Evolutionary conservation across 1,140 invertebrate species (phyloP).

Genomic region (Vanessa tameamea): DNA sequence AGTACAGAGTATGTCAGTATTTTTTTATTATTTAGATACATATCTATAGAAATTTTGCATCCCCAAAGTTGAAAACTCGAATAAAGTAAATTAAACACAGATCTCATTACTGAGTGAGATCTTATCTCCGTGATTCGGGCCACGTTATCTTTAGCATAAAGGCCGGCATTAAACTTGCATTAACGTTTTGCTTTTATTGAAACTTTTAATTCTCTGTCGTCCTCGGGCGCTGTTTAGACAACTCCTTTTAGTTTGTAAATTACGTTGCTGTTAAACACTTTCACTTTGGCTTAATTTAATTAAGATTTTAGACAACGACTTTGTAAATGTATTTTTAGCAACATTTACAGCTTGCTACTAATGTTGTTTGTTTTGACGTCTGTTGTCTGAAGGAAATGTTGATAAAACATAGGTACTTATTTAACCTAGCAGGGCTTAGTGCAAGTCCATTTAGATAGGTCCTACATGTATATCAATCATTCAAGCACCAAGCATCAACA

Average conservation of each 20-base stretch:
- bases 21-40: too few species aligned
- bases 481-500: too few species aligned
- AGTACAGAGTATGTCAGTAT: too few species aligned
- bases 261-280: slow-evolving; percentile 11
- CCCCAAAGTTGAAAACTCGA: too few species aligned
- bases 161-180: slow-evolving; percentile 68
- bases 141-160: slow-evolving; percentile 37
- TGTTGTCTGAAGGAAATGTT: too few species aligned
- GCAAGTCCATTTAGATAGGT: too few species aligned
- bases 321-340: background rate
- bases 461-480: too few species aligned
- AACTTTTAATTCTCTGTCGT: slow-evolving; percentile 36
- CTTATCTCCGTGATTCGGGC: background rate
- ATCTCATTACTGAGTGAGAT: background rate
- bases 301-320: background rate
- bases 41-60: too few species aligned
- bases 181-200: slow-evolving; percentile 57
- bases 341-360: background rate
- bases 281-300: slow-evolving; percentile 3
- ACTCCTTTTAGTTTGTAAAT: slow-evolving; percentile 21
- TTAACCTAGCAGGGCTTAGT: too few species aligned
- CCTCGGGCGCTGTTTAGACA: slow-evolving; percentile 25
- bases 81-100: background rate
- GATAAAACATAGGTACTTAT: too few species aligned
- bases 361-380: too few species aligned